Conservation (phyloP, 2,888 invertebrate genomes). For the Amiota communis region DNA sequence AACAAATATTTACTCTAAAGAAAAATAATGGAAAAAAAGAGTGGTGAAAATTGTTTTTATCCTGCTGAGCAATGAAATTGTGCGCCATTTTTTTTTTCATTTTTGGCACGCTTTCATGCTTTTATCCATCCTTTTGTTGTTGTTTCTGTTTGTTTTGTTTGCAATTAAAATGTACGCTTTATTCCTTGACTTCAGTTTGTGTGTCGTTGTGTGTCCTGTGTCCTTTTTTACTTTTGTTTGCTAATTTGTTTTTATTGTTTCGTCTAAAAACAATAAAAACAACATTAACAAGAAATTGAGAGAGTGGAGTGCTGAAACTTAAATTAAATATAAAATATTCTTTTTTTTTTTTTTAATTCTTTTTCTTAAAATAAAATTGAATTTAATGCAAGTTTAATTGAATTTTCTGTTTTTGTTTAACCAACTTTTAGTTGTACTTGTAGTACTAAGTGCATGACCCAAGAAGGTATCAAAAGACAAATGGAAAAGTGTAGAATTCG, state of each 20-base stretch:
- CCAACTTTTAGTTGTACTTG: not conserved
- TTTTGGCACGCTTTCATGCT: not conserved
- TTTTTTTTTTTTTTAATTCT: not conserved
- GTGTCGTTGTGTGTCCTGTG: conserved; percentile 46
- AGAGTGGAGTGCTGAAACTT: not conserved
- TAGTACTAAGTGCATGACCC: not conserved
- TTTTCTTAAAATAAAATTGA: not conserved
- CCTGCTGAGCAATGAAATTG: conserved; percentile 7
- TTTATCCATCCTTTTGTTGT: conserved; percentile 37
- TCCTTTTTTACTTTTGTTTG: conserved; percentile 20
- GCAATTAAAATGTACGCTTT: conserved; percentile 50
- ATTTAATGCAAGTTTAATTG: conserved; percentile 20
- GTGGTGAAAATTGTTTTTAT: not conserved
- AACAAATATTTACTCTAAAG: no score
- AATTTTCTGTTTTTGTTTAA: not conserved
- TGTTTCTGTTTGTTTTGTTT: conserved; percentile 53
- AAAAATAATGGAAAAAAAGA: no score
- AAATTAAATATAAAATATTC: not conserved
- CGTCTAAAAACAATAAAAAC: not conserved
- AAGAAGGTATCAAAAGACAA: not conserved
- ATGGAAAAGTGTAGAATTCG: not conserved
- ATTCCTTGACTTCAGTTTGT: conserved; percentile 55
- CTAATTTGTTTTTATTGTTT: conserved; percentile 23
- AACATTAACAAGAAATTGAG: no score
- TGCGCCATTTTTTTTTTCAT: not conserved